Base-by-base conservation (phyloP, 2,113 vertebrate species). In the Calidris pygmaea region DNA sequence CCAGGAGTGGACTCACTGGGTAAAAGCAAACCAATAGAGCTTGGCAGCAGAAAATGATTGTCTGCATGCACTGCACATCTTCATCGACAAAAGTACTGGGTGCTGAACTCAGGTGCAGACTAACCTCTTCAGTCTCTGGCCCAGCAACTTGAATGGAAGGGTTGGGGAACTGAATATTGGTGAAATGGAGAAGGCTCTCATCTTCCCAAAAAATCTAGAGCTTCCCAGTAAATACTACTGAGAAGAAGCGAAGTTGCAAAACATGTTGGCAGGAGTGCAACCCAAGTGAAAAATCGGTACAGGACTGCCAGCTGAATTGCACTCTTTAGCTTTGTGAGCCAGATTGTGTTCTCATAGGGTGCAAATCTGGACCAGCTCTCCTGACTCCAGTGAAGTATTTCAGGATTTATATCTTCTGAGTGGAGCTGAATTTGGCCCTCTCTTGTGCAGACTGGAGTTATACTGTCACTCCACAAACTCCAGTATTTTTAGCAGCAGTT, bases 401-500 rank as follows among this genome's bases (percentile, higher is more conserved):
- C 39, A 91, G 92, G 75, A 93, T 89, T 95, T 96, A 90, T 94
- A 62, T 89, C 74, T 93, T 93, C 75, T 90, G 48, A 90, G 92
- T 56, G 50, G 58, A 95, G 78, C 41, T 84, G 88, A 93, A 94
- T 89, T 93, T 96, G 90, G 87, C 65, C 92, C 27, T 90, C 16
- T 88, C 13, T 86, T 75, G 22, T 66, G 55, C 41, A 92, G 67
- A 39, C 39, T 83, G 71, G 71, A 93, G 89, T 91, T 94, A 86
- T 60, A 87, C n/a, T 90, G 92, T 95, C 94, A 76, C 55, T 91
- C 41, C 47, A 88, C 72, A 78, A 92, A 90, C 75, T 75, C 68
- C 76, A 82, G 68, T 96, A 96, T 96, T 97, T 95, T 97, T 97
- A 97, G 93, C 89, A 96, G 87, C 83, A 92, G 87, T 96, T 97